These are phyloP conservation scores for Drosophila kikkawai DNA, from an alignment of 1,140 invertebrate genomes.

Conservation along the genomic window DNA sequence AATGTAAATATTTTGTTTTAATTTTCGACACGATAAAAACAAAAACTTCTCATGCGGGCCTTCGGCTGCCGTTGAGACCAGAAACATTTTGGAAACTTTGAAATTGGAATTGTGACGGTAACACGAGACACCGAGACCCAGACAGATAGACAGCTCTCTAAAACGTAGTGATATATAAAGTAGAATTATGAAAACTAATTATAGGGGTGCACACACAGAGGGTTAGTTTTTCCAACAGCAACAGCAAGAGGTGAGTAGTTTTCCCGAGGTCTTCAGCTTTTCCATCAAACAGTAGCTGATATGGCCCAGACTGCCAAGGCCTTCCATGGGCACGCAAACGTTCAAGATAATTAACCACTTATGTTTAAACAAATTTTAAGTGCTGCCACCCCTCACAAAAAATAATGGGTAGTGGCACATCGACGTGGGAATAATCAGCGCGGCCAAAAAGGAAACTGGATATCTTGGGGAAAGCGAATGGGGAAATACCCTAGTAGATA, in stretches of 20 bases:
- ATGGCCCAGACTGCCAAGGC: constrained; percentile 19
- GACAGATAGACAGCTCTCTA: constrained; percentile 62
- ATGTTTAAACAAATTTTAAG: constrained; percentile 82
- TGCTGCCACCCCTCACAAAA: constrained; percentile 35
- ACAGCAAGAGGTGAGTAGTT: constrained; percentile 29
- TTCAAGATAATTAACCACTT: constrained; percentile 82
- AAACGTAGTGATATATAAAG: constrained; percentile 74
- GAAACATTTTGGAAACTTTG: constrained; percentile 31
- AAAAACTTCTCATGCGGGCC: constrained; percentile 66
- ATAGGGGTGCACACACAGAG: constrained; percentile 62
- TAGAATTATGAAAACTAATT: constrained; percentile 79
- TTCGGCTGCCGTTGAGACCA: constrained; percentile 11
- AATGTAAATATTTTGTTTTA: constrained; percentile 82
- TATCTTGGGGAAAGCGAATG: constrained; percentile 20
- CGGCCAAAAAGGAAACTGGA: constrained; percentile 25
- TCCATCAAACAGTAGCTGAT: constrained; percentile 42
- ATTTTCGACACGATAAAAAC: constrained; percentile 63
- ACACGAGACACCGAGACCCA: constrained; percentile 20
- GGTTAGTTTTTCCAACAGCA: background rate
- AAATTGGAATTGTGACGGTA: constrained; percentile 59
- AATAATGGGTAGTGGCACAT: constrained; percentile 26
- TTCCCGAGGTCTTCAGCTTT: constrained; percentile 21
- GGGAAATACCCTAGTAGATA: constrained; percentile 38
- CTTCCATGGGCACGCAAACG: constrained; percentile 64
- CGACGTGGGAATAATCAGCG: constrained; percentile 75